Percentiles rank a stretch among this genome's conserved stretches.
Evolutionary conservation across 2,888 invertebrate genomes (phyloP).

Genomic region (Myopa tessellatipennis): DNA sequence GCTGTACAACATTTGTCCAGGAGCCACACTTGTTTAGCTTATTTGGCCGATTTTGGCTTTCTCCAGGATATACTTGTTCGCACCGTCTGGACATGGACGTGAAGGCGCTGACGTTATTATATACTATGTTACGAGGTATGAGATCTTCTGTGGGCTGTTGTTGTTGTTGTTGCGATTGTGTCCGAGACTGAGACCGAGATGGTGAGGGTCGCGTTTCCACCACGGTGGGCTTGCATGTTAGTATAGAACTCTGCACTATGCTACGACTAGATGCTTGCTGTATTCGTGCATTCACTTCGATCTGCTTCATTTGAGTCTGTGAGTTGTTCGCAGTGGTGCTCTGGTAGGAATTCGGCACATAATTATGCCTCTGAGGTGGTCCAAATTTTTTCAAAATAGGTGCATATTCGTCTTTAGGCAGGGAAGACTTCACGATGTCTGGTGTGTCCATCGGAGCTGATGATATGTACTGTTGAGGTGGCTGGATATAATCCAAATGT

Average conservation of each 20-base stretch:
- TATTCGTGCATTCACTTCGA: slow-evolving; percentile 14
- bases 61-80: slow-evolving; percentile 39
- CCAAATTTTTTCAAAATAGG: slow-evolving; percentile 66
- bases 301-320: slow-evolving; percentile 44
- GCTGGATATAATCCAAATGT: slow-evolving; percentile 37
- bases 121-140: slow-evolving; percentile 65
- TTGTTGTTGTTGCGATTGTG: slow-evolving; percentile 43
- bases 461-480: slow-evolving; percentile 58
- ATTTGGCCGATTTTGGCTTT: slow-evolving; percentile 50
- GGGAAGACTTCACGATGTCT: slow-evolving; percentile 65
- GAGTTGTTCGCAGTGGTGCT: slow-evolving; percentile 52
- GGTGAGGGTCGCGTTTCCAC: slow-evolving; percentile 65
- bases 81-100: slow-evolving; percentile 62
- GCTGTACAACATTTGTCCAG: slow-evolving; percentile 78
- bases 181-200: not conserved
- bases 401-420: slow-evolving; percentile 63
- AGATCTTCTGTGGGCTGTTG: slow-evolving; percentile 57
- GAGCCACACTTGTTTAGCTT: slow-evolving; percentile 79
- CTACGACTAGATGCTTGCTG: slow-evolving; percentile 27
- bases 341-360: slow-evolving; percentile 65
- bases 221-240: slow-evolving; percentile 57
- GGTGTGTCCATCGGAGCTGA: slow-evolving; percentile 65
- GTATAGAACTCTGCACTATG: slow-evolving; percentile 45
- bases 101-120: slow-evolving; percentile 64
- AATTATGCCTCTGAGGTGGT: slow-evolving; percentile 65